Base-by-base conservation (phyloP, 2,888 invertebrate genomes). In the Seira ritae region DNA sequence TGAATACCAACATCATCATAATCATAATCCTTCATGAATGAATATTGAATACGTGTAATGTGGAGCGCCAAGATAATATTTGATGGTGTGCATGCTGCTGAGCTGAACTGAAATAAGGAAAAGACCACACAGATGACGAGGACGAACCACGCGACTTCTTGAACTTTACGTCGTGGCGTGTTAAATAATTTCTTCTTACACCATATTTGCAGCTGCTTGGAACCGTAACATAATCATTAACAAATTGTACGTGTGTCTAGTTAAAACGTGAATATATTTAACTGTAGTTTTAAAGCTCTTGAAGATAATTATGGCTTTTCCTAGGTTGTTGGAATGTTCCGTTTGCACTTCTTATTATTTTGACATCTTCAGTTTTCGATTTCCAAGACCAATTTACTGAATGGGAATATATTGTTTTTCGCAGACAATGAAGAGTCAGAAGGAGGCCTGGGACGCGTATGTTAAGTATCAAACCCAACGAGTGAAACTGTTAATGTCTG, bases 351-450 rank as follows among this genome's bases (percentile, higher is more conserved):
- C 3, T 8, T 12, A 15, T 17, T 55, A 55, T 8, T 31, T 55
- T 55, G 12, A 55, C 12, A 8, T 8, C 6, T 42, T 55, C 17
- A 55, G 15, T 55, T 55, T 12, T n/a, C 12, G 17, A 8, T 6
- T 42, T 6, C 12, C 12, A 42, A 42, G 42, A 12, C 12, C n/a
- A n/a, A n/a, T n/a, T n/a, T n/a, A n/a, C n/a, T n/a, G n/a, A 42
- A 12, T 42, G 42, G 42, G 42, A 42, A 42, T 55, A 12, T n/a
- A 8, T 55, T 55, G 55, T 55, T 31, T 72, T 66, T 66, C 62
- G 37, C 70, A 70, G 74, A 74, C 31, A 24, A 84, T 84, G 83
- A 74, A 79, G 37, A 79, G 75, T 69, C 83, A 84, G 67, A 79
- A 71, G 67, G 74, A 74, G 6, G 67, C 68, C 1, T 84, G 68